Evolutionary conservation across 2,113 vertebrate species (phyloP).

Genomic region (Jacana jacana): DNA sequence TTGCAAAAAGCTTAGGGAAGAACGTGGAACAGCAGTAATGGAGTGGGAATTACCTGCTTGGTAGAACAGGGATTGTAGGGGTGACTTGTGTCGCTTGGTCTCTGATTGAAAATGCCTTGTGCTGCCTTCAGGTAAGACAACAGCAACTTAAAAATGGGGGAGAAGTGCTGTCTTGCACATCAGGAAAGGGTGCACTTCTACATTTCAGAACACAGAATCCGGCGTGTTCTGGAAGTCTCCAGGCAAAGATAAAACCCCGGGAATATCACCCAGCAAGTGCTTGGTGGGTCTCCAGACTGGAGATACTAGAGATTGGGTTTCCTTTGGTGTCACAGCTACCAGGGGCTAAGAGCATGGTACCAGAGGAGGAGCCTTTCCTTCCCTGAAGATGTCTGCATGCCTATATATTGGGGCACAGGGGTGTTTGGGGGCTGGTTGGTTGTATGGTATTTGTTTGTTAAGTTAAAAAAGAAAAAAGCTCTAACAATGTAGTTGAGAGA

Average conservation of each 20-base stretch:
- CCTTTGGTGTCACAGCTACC: neutral
- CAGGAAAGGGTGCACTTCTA: neutral
- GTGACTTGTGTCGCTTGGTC: neutral
- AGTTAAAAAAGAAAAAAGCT: neutral
- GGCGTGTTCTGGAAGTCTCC: neutral
- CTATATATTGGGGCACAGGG: no score
- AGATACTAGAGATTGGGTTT: neutral
- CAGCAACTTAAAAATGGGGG: neutral
- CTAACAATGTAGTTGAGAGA: neutral
- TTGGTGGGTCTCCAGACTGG: neutral
- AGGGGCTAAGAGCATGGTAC: neutral
- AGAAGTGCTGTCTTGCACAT: neutral
- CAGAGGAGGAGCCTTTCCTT: no score
- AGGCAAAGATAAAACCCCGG: neutral
- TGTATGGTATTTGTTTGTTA: no score
- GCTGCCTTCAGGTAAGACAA: neutral
- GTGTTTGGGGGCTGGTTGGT: neutral
- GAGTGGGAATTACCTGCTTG: neutral
- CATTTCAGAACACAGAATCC: neutral
- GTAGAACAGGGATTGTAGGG: neutral
- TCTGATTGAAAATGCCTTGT: neutral
- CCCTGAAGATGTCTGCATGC: neutral
- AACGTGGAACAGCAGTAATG: neutral
- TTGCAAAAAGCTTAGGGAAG: neutral
- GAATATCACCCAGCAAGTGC: accelerated